A percentile compares a stretch with the other conserved stretches of the same genome.
Evolutionary conservation across 2,797 vertebrate genomes (phyloP).

Genomic region (Poeciliopsis presidionis): DNA sequence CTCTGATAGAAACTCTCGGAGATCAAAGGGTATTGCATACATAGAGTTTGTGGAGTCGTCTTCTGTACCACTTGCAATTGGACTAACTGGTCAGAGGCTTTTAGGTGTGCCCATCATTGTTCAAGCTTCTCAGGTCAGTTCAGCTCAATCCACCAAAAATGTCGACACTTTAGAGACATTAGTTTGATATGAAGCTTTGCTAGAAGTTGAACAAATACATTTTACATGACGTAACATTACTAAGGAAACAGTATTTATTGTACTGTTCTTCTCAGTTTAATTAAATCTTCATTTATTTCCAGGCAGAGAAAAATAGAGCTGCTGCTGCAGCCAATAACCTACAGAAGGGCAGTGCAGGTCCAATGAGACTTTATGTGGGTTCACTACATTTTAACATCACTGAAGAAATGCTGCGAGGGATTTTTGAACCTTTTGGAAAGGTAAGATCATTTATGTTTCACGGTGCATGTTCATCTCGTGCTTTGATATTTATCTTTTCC

Average conservation of each 20-base stretch:
- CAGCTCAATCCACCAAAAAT: background rate
- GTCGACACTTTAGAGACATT: background rate
- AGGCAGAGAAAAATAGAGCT: constrained; percentile 99
- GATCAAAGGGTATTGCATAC: constrained; percentile 99
- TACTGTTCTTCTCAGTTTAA: background rate
- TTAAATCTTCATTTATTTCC: constrained; percentile 15
- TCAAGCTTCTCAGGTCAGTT: constrained; percentile 93
- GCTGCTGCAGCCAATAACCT: constrained; percentile 96
- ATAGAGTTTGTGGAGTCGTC: constrained; percentile 96
- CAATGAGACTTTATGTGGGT: constrained; percentile 97
- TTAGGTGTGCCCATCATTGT: constrained; percentile 98
- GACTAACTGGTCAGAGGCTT: constrained; percentile 95
- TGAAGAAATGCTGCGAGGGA: constrained; percentile 98
- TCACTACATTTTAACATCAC: constrained; percentile 99
- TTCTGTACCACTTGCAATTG: constrained; percentile 96
- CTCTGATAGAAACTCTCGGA: constrained; percentile 96
- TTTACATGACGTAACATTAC: background rate
- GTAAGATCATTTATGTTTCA: constrained; percentile 60
- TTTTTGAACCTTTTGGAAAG: constrained; percentile 98
- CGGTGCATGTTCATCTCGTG: background rate
- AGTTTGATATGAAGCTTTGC: background rate
- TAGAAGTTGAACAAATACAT: background rate
- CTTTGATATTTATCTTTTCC: background rate
- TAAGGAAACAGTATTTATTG: background rate
- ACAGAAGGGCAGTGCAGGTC: constrained; percentile 95